Evolutionary conservation across 2,113 vertebrate genomes (phyloP).

Genomic region (Rousettus leschenaultii): DNA sequence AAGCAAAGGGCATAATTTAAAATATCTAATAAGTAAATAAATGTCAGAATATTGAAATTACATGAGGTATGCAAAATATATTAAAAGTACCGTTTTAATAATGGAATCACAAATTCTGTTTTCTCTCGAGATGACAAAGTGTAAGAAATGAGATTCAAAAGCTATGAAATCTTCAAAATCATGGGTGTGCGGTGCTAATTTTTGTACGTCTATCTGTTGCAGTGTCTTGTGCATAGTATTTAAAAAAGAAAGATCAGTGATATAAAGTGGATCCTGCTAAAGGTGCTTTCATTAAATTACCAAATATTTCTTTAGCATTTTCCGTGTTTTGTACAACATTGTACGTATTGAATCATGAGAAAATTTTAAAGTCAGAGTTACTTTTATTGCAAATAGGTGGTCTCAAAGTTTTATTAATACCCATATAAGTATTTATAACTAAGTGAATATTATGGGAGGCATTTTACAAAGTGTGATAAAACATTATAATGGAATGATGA

Average conservation of each 20-base stretch:
- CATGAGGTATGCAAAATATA: slow-evolving; percentile 40
- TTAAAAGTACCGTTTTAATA: slow-evolving; percentile 45
- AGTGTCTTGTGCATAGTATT: background rate
- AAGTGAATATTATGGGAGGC: background rate
- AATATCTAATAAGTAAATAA: slow-evolving; percentile 63
- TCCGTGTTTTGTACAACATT: background rate
- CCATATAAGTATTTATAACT: background rate
- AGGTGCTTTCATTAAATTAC: background rate
- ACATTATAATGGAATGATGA: background rate
- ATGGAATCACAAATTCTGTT: slow-evolving; percentile 7
- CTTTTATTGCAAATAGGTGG: background rate
- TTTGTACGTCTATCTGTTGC: background rate
- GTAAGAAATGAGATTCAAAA: slow-evolving; percentile 2
- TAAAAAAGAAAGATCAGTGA: background rate
- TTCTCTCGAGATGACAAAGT: slow-evolving; percentile 18
- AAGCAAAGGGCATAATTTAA: slow-evolving; percentile 56
- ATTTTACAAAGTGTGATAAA: background rate
- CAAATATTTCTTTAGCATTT: background rate
- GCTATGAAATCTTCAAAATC: background rate
- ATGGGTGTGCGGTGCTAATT: background rate
- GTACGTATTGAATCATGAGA: background rate
- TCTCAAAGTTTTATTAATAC: background rate
- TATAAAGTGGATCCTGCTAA: background rate
- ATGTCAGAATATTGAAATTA: slow-evolving; percentile 35
- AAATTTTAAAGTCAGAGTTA: background rate